Evolutionary conservation across 1,140 invertebrate genomes (phyloP).

Genomic region (Brachionus angularis): DNA sequence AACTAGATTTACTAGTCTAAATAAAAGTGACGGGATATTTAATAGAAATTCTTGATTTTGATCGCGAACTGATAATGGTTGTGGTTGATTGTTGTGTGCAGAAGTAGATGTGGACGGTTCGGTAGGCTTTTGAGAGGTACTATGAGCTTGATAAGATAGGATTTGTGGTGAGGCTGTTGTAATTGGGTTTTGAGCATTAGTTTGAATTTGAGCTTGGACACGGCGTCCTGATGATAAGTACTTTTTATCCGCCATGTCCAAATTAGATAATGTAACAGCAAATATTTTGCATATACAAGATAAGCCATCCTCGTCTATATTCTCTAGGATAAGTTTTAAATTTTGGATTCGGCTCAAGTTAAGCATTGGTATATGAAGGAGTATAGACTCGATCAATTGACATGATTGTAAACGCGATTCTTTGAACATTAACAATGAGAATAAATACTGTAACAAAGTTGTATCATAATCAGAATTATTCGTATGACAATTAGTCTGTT

Average conservation of each 20-base stretch:
- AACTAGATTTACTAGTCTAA: slow-evolving; percentile 40
- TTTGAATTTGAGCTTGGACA: no score
- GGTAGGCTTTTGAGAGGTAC: background rate
- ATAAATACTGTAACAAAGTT: slow-evolving; percentile 49
- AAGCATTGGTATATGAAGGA: slow-evolving; percentile 47
- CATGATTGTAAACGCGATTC: slow-evolving; percentile 55
- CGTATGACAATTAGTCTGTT: no score
- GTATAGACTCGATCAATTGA: slow-evolving; percentile 55
- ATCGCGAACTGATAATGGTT: background rate
- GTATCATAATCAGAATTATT: slow-evolving; percentile 20
- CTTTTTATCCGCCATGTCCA: slow-evolving; percentile 56
- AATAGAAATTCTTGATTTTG: slow-evolving; percentile 42
- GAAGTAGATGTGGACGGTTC: slow-evolving; percentile 48
- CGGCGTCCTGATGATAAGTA: background rate
- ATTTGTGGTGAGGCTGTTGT: background rate
- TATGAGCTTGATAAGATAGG: slow-evolving; percentile 50
- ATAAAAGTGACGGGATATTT: slow-evolving; percentile 33
- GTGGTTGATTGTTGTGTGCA: slow-evolving; percentile 54
- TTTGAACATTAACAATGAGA: slow-evolving; percentile 51
- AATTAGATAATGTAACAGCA: slow-evolving; percentile 56
- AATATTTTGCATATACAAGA: slow-evolving; percentile 57
- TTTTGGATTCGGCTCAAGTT: slow-evolving; percentile 48
- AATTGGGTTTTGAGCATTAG: no score
- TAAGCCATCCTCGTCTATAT: slow-evolving; percentile 52
- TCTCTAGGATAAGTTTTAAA: slow-evolving; percentile 50